These are phyloP conservation scores for Phthorimaea operculella DNA, from an alignment of 1,140 invertebrate genomes.

Conservation along the genomic window DNA sequence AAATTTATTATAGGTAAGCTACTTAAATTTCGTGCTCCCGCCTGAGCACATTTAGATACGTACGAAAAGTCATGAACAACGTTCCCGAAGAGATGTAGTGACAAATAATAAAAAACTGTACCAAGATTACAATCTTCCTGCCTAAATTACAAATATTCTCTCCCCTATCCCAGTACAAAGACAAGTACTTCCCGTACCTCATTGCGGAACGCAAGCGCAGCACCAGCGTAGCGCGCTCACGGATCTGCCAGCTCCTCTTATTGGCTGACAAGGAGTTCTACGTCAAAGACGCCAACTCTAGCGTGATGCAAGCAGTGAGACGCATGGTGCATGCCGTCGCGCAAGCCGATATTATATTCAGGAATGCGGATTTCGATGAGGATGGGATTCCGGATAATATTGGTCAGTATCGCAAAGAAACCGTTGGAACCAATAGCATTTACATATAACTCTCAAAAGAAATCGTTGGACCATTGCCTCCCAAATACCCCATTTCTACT, in stretches of 20 bases:
- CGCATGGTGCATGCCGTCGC: constrained; percentile 56
- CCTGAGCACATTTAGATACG: no score
- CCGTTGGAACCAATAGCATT: no score
- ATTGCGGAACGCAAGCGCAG: constrained; percentile 27
- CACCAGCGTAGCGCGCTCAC: constrained; percentile 34
- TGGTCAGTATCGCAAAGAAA: constrained; percentile 21
- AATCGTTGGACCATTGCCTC: no score
- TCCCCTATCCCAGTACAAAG: background rate
- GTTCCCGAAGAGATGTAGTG: no score
- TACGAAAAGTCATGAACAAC: no score
- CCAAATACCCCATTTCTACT: no score
- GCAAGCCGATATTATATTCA: constrained; percentile 54
- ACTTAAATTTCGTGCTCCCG: no score
- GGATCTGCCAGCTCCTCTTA: constrained; percentile 49
- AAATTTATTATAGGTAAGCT: no score
- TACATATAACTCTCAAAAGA: no score
- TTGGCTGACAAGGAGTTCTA: constrained; percentile 53
- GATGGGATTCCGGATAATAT: constrained; percentile 59
- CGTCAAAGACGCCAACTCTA: constrained; percentile 50
- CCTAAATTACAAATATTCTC: no score
- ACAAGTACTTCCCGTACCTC: constrained; percentile 30
- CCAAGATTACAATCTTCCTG: no score
- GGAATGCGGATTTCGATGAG: constrained; percentile 55
- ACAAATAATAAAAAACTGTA: no score
- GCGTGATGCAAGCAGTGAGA: constrained; percentile 42